Percentiles rank a stretch among this genome's conserved stretches.
These are phyloP conservation scores for Muntiacus reevesi DNA, from an alignment of 2,113 vertebrate genomes.

Conservation along the genomic window DNA sequence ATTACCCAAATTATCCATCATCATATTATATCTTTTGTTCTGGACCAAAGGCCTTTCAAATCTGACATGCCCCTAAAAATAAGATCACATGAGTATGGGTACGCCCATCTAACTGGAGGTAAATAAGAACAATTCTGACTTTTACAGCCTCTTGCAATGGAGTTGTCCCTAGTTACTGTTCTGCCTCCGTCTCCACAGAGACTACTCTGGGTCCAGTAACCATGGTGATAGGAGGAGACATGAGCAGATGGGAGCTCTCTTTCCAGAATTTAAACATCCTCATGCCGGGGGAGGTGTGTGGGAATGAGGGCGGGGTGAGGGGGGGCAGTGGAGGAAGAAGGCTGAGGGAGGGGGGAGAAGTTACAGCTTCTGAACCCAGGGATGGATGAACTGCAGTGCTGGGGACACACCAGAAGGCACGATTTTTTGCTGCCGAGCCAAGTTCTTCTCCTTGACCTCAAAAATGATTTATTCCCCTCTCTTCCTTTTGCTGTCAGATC, in stretches of 20 bases:
- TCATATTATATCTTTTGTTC: not conserved
- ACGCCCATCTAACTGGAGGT: not conserved
- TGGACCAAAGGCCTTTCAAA: not conserved
- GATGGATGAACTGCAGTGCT: fast-evolving
- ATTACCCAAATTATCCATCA: not conserved
- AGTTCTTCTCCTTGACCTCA: not conserved
- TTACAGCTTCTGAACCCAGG: not conserved
- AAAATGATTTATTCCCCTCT: not conserved
- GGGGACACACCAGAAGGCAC: not conserved
- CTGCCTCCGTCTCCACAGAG: slow-evolving; percentile 70
- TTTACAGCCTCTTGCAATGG: not conserved
- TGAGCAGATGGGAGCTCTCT: slow-evolving; percentile 62
- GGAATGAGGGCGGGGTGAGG: not conserved
- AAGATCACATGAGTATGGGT: not conserved
- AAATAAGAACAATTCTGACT: not conserved
- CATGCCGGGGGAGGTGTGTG: not conserved
- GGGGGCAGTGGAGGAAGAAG: not conserved
- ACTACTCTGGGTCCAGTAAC: slow-evolving; percentile 66
- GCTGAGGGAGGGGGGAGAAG: not conserved
- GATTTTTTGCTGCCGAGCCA: not conserved
- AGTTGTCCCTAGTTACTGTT: slow-evolving; percentile 59
- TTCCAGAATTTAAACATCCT: slow-evolving; percentile 60
- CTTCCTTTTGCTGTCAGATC: not conserved
- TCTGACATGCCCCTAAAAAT: not conserved
- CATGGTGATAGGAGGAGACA: slow-evolving; percentile 58